Evolutionary conservation across 1,140 invertebrate genomes (phyloP).

Genomic region (Dermatophagoides farinae): DNA sequence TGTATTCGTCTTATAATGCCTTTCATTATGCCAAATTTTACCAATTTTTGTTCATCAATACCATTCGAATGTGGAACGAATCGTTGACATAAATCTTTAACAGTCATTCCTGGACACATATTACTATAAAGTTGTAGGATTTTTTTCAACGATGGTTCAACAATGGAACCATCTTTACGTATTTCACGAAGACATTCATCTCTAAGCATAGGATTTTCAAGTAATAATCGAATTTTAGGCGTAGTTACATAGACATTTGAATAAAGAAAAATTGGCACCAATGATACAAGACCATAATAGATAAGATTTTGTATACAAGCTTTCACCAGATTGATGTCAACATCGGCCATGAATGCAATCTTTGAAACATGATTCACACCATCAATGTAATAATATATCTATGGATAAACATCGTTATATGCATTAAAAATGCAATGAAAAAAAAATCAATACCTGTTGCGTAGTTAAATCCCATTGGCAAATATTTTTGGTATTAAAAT

Average conservation of each 20-base stretch:
- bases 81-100: constrained; percentile 59
- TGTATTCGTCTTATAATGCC: constrained; percentile 53
- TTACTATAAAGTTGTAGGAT: constrained; percentile 58
- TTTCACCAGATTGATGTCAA: constrained; percentile 80
- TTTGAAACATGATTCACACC: constrained; percentile 64
- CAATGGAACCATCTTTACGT: constrained; percentile 26
- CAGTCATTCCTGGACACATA: constrained; percentile 61
- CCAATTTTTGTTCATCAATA: constrained; percentile 44
- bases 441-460: constrained; percentile 33
- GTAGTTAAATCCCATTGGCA: constrained; percentile 76
- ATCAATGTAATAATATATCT: constrained; percentile 67
- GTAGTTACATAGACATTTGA: constrained; percentile 77
- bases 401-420: neutral
- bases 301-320: constrained; percentile 80
- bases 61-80: constrained; percentile 45
- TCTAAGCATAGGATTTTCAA: constrained; percentile 41
- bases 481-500: constrained; percentile 33
- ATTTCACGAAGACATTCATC: constrained; percentile 39
- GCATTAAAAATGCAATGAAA: neutral
- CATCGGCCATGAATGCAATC: constrained; percentile 45
- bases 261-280: constrained; percentile 80
- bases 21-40: constrained; percentile 72
- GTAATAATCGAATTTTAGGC: constrained; percentile 38
- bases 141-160: constrained; percentile 40
- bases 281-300: constrained; percentile 52